Conservation (phyloP, 2,113 vertebrate species). For the Chelonoidis abingdonii region DNA sequence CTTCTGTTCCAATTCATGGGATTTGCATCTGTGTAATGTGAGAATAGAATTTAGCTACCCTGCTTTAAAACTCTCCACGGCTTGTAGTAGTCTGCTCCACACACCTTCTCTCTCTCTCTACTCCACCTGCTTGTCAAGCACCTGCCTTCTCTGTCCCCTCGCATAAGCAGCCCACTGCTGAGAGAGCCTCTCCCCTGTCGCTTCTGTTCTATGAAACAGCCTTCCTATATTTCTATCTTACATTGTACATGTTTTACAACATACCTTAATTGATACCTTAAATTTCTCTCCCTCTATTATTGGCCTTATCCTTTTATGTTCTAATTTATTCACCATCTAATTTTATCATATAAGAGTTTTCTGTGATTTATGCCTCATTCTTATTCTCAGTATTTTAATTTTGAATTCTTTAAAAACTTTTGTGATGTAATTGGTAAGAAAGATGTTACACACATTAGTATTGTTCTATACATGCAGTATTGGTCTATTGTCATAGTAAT, state of each 20-base stretch:
- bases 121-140: accelerated
- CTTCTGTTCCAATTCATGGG: neutral
- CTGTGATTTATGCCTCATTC: neutral
- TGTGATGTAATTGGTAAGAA: neutral
- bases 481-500: neutral
- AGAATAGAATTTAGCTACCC: neutral
- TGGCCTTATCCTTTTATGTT: neutral
- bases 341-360: neutral
- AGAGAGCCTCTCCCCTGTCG: neutral
- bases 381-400: neutral
- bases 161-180: neutral
- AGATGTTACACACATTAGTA: neutral
- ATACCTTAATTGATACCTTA: neutral
- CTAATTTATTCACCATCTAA: neutral
- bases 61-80: neutral
- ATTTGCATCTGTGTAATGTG: neutral
- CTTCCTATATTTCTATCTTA: neutral
- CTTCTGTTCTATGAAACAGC: neutral
- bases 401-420: neutral
- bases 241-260: no score
- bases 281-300: neutral
- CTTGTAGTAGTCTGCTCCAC: neutral
- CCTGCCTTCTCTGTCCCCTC: no score
- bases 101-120: neutral
- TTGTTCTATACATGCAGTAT: neutral